A percentile compares a stretch with the other conserved stretches of the same genome.
Evolutionary conservation across 2,888 invertebrate species (phyloP).

Genomic region (Cantharis lateralis): DNA sequence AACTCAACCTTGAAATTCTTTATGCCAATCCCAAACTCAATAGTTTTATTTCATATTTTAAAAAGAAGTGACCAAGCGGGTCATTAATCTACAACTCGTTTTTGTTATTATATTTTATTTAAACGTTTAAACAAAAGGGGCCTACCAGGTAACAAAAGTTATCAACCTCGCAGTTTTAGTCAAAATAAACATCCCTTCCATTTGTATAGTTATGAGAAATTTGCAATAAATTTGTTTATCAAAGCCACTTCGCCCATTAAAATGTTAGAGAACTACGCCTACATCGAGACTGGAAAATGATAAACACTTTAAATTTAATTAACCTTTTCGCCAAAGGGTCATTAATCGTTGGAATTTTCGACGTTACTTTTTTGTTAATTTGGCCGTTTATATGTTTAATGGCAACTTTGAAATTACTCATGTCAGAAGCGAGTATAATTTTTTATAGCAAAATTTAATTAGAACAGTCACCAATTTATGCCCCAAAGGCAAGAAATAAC

Average conservation of each 20-base stretch:
- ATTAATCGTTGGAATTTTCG: background rate
- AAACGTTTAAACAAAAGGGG: background rate
- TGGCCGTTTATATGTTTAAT: background rate
- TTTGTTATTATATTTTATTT: background rate
- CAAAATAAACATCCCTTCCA: background rate
- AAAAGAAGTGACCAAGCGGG: background rate
- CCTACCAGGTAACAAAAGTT: background rate
- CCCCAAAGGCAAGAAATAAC: background rate
- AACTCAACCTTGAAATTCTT: conserved; percentile 38
- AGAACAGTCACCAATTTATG: background rate
- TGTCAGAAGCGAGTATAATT: background rate
- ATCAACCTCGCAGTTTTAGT: background rate
- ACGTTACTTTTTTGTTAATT: background rate
- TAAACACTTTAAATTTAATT: background rate
- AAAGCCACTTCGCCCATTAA: background rate
- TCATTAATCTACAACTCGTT: background rate
- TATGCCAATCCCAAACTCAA: conserved; percentile 30
- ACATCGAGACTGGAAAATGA: background rate
- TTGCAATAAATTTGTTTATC: background rate
- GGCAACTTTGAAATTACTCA: background rate
- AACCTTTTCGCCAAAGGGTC: background rate
- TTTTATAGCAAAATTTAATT: background rate
- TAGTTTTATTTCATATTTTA: conserved; percentile 13
- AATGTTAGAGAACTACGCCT: background rate
- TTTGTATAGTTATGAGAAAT: background rate